Conservation (phyloP, 2,888 invertebrate genomes). For the Tortrix viridana region DNA sequence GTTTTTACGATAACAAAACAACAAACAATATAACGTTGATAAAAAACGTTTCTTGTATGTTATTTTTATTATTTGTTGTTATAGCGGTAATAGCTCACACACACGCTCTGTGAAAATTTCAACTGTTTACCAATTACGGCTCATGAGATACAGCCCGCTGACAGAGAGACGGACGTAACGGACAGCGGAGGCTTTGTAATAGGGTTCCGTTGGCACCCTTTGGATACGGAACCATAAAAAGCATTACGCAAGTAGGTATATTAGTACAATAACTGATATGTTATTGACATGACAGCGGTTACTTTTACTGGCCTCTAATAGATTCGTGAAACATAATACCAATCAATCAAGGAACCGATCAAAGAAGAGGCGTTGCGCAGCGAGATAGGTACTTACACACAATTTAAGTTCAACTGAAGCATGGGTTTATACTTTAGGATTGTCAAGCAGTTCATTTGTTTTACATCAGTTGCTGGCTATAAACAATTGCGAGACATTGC, state of each 20-base stretch:
- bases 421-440: background rate
- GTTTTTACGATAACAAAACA: no score
- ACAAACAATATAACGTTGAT: no score
- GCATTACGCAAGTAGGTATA: constrained; percentile 28
- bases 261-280: constrained; percentile 30
- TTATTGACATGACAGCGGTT: constrained; percentile 36
- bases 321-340: constrained; percentile 32
- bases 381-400: background rate
- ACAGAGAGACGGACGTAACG: background rate
- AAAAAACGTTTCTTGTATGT: no score
- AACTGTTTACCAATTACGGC: no score
- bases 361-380: constrained; percentile 9
- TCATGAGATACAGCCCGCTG: no score
- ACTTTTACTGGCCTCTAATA: constrained; percentile 36
- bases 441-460: background rate
- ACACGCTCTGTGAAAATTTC: no score
- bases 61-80: no score
- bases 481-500: constrained; percentile 16
- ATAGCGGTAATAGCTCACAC: no score
- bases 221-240: no score
- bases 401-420: background rate
- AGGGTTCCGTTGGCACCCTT: no score
- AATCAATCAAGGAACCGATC: constrained; percentile 30
- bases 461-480: constrained; percentile 2
- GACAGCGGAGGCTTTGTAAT: no score